Conservation (phyloP, 2,797 vertebrate species). For the Platyrinchus mystaceus region DNA sequence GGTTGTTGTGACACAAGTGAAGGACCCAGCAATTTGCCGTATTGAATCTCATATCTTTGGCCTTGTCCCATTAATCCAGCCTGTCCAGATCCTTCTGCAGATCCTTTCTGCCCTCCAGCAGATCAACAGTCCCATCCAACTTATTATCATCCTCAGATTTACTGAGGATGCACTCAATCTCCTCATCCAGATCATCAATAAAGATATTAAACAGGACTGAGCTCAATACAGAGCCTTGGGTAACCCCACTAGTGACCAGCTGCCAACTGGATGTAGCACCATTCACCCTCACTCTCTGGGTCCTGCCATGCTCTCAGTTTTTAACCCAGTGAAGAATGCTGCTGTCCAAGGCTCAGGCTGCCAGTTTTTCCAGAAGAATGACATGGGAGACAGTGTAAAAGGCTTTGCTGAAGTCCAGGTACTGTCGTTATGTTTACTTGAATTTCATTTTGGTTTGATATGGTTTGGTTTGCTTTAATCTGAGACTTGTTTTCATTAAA, state of each 20-base stretch:
- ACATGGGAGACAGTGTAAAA: background rate
- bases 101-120: background rate
- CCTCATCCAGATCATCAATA: background rate
- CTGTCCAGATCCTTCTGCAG: background rate
- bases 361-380: background rate
- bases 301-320: background rate
- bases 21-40: accelerated
- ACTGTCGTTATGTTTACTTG: background rate
- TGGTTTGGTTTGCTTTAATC: background rate
- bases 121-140: background rate
- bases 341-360: background rate
- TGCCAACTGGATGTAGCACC: too few relatives aligned
- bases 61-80: background rate
- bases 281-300: background rate
- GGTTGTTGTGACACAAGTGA: background rate
- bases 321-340: background rate
- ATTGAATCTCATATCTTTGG: background rate
- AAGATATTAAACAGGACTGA: background rate
- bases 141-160: background rate
- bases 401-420: background rate
- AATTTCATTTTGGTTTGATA: background rate
- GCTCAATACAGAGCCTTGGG: accelerated
- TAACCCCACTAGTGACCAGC: accelerated
- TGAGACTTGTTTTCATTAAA: background rate
- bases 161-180: background rate